Evolutionary conservation across 2,888 invertebrate species (phyloP), one percentile per base, ranked within the genome.

Genomic region (Lingula anatina): DNA sequence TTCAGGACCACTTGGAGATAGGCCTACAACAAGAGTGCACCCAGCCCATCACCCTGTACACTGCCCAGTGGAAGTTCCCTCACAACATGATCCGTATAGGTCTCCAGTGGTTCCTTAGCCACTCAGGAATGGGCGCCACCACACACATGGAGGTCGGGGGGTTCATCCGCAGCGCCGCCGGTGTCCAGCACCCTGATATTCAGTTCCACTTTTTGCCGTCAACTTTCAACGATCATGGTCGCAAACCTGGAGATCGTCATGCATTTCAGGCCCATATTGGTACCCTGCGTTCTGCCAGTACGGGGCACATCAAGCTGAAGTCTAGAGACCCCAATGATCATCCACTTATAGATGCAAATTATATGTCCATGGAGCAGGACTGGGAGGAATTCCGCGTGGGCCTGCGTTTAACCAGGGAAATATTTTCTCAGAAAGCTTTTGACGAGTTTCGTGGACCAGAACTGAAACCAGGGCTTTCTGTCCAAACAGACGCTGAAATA

Each of bases 311-410:
- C 0, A 87, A 86, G 59, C 77, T 96, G 24, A 82, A 83, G 48
- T 87, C 86, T 51, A 77, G 80, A 0, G 89, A 93, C 78, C 89
- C 90, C 0, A 78, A 83, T 24, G 85, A 87, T 46, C 84, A 86
- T 76, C 94, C 94, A 0, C 71, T 87, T 26, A 90, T 97, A 73
- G 85, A 96, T 75, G 90, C 96, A 2, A 91, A 94, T 69, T 97
- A 97, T 73, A 88, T 94, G 53, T 76, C 83, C 35, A 75, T 82
- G 2, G 68, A 77, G 1, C 73, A 79, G 39, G 90, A 90, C 67
- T 72, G 87, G 12, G 45, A 55, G 31, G 75, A 75, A 35, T 62
- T 74, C 59, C 49, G 71, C 26, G 57, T 59, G n/a, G 53, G 61
- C 36, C 52, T 77, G 20, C 61, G 57, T 35, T 59, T 71, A 12